These are phyloP conservation scores for Danionella cerebrum DNA, from an alignment of 2,113 vertebrate genomes.

Conservation along the genomic window DNA sequence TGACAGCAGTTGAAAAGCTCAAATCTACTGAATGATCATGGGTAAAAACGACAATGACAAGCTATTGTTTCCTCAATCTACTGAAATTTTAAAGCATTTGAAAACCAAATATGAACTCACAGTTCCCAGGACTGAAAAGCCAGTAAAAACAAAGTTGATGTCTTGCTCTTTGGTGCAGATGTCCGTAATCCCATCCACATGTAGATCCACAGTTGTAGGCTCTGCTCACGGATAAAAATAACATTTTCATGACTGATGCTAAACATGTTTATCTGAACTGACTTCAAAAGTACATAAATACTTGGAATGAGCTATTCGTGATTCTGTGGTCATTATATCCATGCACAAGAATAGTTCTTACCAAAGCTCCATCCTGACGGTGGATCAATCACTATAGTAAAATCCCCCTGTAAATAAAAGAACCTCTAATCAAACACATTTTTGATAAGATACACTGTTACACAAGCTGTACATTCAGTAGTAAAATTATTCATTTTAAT, in stretches of 20 bases:
- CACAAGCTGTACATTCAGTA: no score
- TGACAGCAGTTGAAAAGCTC: no score
- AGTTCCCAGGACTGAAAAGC: conserved; percentile 89
- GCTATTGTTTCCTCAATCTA: no score
- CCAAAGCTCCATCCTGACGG: conserved; percentile 97
- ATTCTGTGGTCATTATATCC: neutral
- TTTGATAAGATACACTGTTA: neutral
- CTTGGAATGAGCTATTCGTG: neutral
- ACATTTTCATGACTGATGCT: neutral
- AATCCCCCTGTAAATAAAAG: conserved; percentile 78
- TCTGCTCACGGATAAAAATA: conserved; percentile 58
- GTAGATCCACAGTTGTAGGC: conserved; percentile 86
- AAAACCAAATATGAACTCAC: conserved; percentile 55
- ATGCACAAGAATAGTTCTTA: conserved; percentile 62
- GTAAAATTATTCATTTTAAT: no score
- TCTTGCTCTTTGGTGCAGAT: conserved; percentile 95
- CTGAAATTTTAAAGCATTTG: no score
- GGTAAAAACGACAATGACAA: no score
- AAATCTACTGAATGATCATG: no score
- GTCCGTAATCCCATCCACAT: conserved; percentile 88
- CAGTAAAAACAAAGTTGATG: conserved; percentile 95
- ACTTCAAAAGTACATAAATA: neutral
- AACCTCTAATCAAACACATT: neutral
- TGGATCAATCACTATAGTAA: conserved; percentile 95
- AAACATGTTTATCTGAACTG: neutral